phyloP scores from a whole-genome alignment of 2,113 vertebrate species.

The Danio rerio region GRCz12tu NC_133179.1:21944001-21944500 shows the following conservation, averaged over 20 bases:
- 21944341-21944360: neutral
- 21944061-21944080: too few species aligned
- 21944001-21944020: too few species aligned
- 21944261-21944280: slow-evolving; percentile 20
- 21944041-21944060: too few species aligned
- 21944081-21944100: neutral
- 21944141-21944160: too few species aligned
- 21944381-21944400: too few species aligned
- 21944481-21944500: too few species aligned
- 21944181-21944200: neutral
- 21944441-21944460: too few species aligned
- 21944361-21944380: neutral
- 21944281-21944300: neutral
- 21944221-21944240: neutral
- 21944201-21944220: slow-evolving; percentile 10
- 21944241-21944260: slow-evolving; percentile 11
- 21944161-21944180: too few species aligned
- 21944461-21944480: too few species aligned
- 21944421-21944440: too few species aligned
- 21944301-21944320: neutral
- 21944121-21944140: neutral
- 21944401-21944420: too few species aligned
- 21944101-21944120: neutral
- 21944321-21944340: neutral
- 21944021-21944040: too few species aligned